A percentile compares a stretch with the other conserved stretches of the same genome.
These are phyloP conservation scores for Phacellophora camtschatica DNA, from an alignment of 30 jellyfish, hydroid and myxozoan genomes.

Conservation along the genomic window DNA sequence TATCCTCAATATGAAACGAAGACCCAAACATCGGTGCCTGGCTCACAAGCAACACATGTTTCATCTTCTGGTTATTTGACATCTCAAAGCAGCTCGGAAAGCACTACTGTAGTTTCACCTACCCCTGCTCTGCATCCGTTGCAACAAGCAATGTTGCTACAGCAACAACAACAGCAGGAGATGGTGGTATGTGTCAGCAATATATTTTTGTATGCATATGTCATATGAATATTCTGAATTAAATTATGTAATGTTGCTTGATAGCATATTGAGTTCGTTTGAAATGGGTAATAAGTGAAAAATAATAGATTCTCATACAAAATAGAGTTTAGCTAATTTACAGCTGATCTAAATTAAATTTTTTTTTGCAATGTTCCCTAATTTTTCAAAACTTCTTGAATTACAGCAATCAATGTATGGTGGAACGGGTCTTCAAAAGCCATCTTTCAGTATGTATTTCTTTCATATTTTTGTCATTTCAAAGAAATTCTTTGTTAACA, in stretches of 20 bases:
- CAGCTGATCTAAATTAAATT: no score
- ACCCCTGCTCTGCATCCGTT: slow-evolving; percentile 90
- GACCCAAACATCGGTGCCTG: neutral
- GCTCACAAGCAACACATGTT: slow-evolving; percentile 31
- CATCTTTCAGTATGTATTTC: neutral
- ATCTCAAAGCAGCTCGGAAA: slow-evolving; percentile 11
- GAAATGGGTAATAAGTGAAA: no score
- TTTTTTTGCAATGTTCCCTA: no score
- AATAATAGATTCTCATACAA: no score
- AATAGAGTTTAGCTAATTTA: no score
- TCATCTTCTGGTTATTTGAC: neutral
- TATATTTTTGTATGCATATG: no score
- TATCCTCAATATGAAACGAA: slow-evolving; percentile 24
- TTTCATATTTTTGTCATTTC: no score
- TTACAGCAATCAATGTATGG: slow-evolving; percentile 49
- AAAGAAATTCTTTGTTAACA: no score
- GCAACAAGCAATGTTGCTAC: slow-evolving; percentile 91
- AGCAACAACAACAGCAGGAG: slow-evolving; percentile 79
- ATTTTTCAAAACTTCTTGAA: no score
- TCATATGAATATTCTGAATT: no score
- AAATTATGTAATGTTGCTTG: no score
- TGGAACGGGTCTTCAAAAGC: neutral
- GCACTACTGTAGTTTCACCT: slow-evolving; percentile 27
- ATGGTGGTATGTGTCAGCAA: slow-evolving; percentile 50
- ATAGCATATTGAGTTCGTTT: no score